Conservation (phyloP, 2,797 vertebrate genomes). For the Merluccius polli region DNA sequence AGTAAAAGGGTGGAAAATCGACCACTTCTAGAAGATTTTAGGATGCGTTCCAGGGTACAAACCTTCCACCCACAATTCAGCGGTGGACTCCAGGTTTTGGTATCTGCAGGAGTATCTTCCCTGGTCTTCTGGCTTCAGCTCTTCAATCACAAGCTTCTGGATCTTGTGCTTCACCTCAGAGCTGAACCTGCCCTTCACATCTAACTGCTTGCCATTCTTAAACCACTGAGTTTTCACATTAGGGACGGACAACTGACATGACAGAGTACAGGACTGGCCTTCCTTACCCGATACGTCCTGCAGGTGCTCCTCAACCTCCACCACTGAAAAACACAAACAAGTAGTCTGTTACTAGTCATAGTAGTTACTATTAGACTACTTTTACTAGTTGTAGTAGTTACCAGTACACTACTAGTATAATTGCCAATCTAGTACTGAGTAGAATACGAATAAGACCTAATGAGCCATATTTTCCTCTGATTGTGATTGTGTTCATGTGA, state of each 20-base stretch:
- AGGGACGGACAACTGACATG: slow-evolving; percentile 92
- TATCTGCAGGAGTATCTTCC: slow-evolving; percentile 87
- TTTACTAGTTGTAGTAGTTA: background rate
- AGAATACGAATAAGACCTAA: background rate
- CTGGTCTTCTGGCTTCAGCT: slow-evolving; percentile 88
- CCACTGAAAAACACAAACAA: slow-evolving; percentile 73
- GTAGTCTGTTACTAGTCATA: background rate
- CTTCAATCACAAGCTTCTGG: slow-evolving; percentile 89
- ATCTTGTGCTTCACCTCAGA: slow-evolving; percentile 88
- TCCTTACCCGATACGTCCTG: slow-evolving; percentile 91
- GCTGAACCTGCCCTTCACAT: slow-evolving; percentile 81
- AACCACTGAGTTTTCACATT: slow-evolving; percentile 91
- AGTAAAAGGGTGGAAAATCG: slow-evolving; percentile 52
- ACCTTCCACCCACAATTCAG: slow-evolving; percentile 95
- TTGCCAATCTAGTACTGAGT: background rate
- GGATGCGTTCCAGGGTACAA: slow-evolving; percentile 65
- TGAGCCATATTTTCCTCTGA: background rate
- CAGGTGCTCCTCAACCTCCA: slow-evolving; percentile 86
- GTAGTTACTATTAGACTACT: background rate
- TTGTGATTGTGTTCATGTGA: background rate
- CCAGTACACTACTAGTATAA: background rate
- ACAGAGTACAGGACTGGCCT: slow-evolving; percentile 84
- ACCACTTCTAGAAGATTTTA: slow-evolving; percentile 39
- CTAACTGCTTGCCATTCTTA: slow-evolving; percentile 86
- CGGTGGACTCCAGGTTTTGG: slow-evolving; percentile 85